Percentiles rank a stretch among this genome's conserved stretches.
phyloP scores from a whole-genome alignment of 2,113 vertebrate genomes.

The Elephantulus edwardii region DNA sequence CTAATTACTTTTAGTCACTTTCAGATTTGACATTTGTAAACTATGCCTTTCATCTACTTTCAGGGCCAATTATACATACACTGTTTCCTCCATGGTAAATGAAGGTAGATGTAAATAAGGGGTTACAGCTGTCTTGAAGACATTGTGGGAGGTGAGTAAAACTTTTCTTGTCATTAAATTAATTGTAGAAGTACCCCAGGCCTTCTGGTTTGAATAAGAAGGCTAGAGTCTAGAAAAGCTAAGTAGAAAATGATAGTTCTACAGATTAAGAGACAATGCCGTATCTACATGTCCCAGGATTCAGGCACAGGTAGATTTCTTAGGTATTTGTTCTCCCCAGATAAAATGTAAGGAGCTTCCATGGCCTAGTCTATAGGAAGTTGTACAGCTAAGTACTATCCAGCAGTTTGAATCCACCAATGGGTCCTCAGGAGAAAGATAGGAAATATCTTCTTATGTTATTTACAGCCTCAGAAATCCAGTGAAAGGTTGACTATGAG shows the following conservation, averaged over 20 bases:
- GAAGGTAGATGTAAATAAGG: neutral
- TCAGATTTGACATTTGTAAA: neutral
- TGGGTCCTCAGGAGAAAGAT: too few relatives aligned
- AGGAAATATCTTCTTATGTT: too few relatives aligned
- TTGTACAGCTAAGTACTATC: too few relatives aligned
- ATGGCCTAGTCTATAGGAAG: too few relatives aligned
- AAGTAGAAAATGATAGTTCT: neutral
- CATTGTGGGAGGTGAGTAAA: neutral
- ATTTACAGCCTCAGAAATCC: too few relatives aligned
- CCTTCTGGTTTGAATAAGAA: neutral
- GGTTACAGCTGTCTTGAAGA: neutral
- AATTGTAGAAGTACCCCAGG: neutral
- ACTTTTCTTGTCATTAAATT: neutral
- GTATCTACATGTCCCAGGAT: neutral
- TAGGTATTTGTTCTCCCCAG: neutral
- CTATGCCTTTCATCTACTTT: neutral
- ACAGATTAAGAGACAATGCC: accelerated
- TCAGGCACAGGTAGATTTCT: neutral
- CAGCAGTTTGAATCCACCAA: too few relatives aligned
- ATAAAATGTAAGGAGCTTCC: neutral
- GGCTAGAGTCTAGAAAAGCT: neutral
- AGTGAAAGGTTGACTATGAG: neutral
- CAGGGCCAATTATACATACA: neutral
- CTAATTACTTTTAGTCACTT: neutral
- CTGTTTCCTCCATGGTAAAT: neutral